Conservation (phyloP, 2,888 invertebrate genomes). For the Heliconius sara region DNA sequence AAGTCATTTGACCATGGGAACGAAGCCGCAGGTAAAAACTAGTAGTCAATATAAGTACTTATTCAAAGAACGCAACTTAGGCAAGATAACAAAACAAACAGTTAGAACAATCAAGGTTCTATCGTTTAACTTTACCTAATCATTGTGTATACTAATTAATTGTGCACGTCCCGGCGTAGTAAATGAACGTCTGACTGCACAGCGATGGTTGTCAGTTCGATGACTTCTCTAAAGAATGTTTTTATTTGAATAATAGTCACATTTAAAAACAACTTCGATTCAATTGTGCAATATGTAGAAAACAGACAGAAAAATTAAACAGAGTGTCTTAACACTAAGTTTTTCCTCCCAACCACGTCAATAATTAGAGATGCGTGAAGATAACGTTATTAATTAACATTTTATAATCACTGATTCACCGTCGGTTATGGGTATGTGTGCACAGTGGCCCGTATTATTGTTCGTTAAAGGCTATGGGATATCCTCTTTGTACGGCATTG, state of each 20-base stretch:
- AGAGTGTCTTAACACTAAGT: neutral
- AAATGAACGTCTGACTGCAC: too few species aligned
- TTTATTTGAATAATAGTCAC: neutral
- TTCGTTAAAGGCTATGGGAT: constrained; percentile 62
- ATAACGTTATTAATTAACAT: constrained; percentile 16
- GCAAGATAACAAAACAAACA: constrained; percentile 18
- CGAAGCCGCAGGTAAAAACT: neutral
- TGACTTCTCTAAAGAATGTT: neutral
- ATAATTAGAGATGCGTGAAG: neutral
- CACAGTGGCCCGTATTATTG: constrained; percentile 51
- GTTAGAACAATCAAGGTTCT: constrained; percentile 30
- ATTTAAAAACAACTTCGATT: neutral
- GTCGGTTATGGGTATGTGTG: constrained; percentile 33
- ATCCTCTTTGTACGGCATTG: constrained; percentile 64
- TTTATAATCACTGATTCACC: constrained; percentile 46
- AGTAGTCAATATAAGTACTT: neutral
- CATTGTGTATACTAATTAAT: constrained; percentile 18
- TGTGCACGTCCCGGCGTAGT: neutral
- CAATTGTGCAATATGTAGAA: neutral
- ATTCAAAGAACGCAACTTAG: neutral
- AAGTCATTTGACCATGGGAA: neutral
- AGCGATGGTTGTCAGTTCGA: neutral
- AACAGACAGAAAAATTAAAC: too few species aligned
- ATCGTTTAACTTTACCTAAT: constrained; percentile 40
- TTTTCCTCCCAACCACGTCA: neutral